A percentile compares a stretch with the other conserved stretches of the same genome.
These are phyloP conservation scores for Parnassius mnemosyne DNA, from an alignment of 2,888 invertebrate genomes.

Conservation along the genomic window DNA sequence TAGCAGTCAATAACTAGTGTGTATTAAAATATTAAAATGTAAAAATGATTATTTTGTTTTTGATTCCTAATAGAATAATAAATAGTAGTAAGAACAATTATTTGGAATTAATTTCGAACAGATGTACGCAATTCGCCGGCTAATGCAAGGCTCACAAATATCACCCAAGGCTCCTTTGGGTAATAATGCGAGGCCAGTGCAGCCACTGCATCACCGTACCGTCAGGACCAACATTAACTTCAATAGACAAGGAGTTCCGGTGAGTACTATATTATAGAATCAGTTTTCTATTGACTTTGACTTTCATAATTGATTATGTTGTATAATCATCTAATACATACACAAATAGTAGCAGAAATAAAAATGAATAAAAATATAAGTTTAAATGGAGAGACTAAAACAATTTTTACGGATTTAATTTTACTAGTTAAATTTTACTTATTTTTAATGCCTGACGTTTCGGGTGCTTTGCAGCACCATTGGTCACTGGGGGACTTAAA, in stretches of 20 bases:
- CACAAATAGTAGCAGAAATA: too few relatives aligned
- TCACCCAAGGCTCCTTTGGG: slow-evolving; percentile 95
- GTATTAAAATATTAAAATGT: not conserved
- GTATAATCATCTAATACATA: too few relatives aligned
- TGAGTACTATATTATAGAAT: slow-evolving; percentile 33
- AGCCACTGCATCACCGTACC: slow-evolving; percentile 94
- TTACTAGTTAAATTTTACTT: too few relatives aligned
- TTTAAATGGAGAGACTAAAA: too few relatives aligned
- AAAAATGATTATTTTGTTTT: not conserved
- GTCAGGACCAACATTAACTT: slow-evolving; percentile 99
- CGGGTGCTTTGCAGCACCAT: too few relatives aligned
- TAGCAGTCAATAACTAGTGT: not conserved
- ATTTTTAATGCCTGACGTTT: too few relatives aligned
- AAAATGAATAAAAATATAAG: too few relatives aligned
- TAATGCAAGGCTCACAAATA: slow-evolving; percentile 93
- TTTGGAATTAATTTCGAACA: slow-evolving; percentile 50
- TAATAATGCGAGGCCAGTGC: slow-evolving; percentile 96
- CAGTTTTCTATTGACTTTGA: too few relatives aligned
- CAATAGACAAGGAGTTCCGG: slow-evolving; percentile 81
- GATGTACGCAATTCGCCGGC: slow-evolving; percentile 92
- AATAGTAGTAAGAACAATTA: not conserved
- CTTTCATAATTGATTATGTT: too few relatives aligned
- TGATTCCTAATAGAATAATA: not conserved
- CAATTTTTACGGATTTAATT: too few relatives aligned
- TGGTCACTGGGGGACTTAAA: too few relatives aligned